Evolutionary conservation across 2,888 invertebrate genomes (phyloP).

Genomic region (Zaprionus bogoriensis): DNA sequence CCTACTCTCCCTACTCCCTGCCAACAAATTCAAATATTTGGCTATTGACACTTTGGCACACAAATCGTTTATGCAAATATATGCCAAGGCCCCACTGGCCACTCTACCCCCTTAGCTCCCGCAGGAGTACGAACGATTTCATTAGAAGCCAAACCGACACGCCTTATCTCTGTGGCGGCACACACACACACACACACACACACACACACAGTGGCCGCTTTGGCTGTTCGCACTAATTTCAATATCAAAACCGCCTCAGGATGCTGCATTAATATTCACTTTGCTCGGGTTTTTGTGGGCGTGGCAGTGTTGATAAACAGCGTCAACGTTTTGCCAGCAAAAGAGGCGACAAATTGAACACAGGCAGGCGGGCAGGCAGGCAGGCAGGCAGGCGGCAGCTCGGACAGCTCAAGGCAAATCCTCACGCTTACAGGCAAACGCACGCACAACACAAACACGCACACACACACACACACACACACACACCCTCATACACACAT

Average conservation of each 20-base stretch:
- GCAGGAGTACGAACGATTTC: slow-evolving; percentile 35
- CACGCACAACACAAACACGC: background rate
- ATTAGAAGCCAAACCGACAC: slow-evolving; percentile 36
- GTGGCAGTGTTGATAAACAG: slow-evolving; percentile 50
- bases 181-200: slow-evolving; percentile 2
- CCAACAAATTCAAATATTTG: slow-evolving; percentile 57
- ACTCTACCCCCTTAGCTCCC: no score
- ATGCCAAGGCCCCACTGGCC: no score
- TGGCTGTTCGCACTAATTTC: slow-evolving; percentile 48
- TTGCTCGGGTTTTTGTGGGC: slow-evolving; percentile 44
- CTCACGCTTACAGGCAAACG: slow-evolving; percentile 33
- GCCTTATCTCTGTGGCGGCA: slow-evolving; percentile 47
- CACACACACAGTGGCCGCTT: background rate
- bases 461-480: background rate
- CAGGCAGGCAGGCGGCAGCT: no score
- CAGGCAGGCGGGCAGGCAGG: slow-evolving; percentile 30
- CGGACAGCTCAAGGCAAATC: slow-evolving; percentile 52
- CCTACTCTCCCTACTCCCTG: background rate
- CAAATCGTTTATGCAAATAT: slow-evolving; percentile 69
- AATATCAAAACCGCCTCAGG: slow-evolving; percentile 60
- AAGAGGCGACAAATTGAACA: slow-evolving; percentile 46
- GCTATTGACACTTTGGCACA: slow-evolving; percentile 42
- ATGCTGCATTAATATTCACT: slow-evolving; percentile 64
- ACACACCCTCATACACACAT: background rate
- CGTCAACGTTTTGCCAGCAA: slow-evolving; percentile 38